Conservation (phyloP, 1,140 invertebrate species). For the Tetramorium alpestre region DNA sequence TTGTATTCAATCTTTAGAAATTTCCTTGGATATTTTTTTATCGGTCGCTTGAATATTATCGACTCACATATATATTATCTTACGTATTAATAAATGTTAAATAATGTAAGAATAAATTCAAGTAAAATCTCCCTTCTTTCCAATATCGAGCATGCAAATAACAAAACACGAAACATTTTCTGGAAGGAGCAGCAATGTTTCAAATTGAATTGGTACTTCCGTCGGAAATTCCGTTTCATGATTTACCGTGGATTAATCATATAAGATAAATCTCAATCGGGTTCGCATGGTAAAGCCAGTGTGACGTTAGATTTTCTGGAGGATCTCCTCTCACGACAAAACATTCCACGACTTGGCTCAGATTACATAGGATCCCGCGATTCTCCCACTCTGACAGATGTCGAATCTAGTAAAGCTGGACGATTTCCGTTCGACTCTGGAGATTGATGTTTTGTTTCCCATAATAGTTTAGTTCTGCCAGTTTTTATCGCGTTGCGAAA, state of each 20-base stretch:
- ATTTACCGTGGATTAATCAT: slow-evolving; percentile 22
- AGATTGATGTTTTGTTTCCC: slow-evolving; percentile 2
- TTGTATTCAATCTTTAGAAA: neutral
- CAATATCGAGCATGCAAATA: neutral
- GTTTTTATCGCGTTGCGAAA: slow-evolving; percentile 3
- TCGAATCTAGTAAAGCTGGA: neutral
- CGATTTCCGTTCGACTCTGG: neutral
- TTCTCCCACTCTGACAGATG: slow-evolving; percentile 9
- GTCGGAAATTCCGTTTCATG: slow-evolving; percentile 8
- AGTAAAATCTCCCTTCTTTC: neutral
- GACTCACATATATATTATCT: neutral
- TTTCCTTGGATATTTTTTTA: neutral
- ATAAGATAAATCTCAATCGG: slow-evolving; percentile 30
- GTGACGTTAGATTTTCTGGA: slow-evolving; percentile 22
- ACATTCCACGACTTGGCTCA: neutral
- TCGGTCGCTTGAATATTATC: neutral
- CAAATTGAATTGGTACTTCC: neutral
- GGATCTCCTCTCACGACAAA: slow-evolving; percentile 1
- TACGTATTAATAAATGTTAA: neutral
- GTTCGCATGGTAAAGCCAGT: slow-evolving; percentile 1
- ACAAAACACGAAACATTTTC: neutral
- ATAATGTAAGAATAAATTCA: neutral
- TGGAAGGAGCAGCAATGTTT: neutral
- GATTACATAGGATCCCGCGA: neutral
- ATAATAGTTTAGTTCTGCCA: slow-evolving; percentile 1